phyloP scores from a whole-genome alignment of 2,113 vertebrate genomes.

The Carlito syrichta region DNA sequence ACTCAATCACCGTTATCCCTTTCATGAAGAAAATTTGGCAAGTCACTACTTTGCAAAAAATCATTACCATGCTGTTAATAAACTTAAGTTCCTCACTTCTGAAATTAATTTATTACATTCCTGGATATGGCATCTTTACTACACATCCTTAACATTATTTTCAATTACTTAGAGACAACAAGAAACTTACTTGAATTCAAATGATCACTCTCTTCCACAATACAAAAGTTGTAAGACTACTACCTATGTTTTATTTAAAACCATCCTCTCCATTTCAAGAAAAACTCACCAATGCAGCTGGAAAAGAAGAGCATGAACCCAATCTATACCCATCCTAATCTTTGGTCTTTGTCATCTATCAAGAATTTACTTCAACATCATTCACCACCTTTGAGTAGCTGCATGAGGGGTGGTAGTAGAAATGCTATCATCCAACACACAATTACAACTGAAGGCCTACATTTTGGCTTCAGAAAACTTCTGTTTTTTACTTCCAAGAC shows the following conservation, averaged over 20 bases:
- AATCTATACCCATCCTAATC: not conserved
- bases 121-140: constrained; percentile 15
- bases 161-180: constrained; percentile 50
- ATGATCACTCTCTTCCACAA: constrained; percentile 16
- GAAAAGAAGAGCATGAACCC: not conserved
- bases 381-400: not conserved
- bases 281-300: not conserved
- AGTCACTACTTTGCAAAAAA: constrained; percentile 11
- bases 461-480: constrained; percentile 5
- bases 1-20: not conserved
- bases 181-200: constrained; percentile 33
- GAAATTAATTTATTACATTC: constrained; percentile 2
- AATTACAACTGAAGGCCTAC: not conserved
- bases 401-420: not conserved
- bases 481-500: not conserved
- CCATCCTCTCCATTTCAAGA: not conserved
- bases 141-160: constrained; percentile 25
- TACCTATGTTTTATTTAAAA: constrained; percentile 37
- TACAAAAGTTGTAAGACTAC: constrained; percentile 37
- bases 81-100: constrained; percentile 28
- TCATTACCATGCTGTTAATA: constrained; percentile 1
- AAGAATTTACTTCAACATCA: not conserved
- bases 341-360: not conserved
- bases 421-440: not conserved
- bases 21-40: constrained; percentile 6